Base-by-base conservation (phyloP, 2,113 vertebrate species). In the Zapornia atra region DNA sequence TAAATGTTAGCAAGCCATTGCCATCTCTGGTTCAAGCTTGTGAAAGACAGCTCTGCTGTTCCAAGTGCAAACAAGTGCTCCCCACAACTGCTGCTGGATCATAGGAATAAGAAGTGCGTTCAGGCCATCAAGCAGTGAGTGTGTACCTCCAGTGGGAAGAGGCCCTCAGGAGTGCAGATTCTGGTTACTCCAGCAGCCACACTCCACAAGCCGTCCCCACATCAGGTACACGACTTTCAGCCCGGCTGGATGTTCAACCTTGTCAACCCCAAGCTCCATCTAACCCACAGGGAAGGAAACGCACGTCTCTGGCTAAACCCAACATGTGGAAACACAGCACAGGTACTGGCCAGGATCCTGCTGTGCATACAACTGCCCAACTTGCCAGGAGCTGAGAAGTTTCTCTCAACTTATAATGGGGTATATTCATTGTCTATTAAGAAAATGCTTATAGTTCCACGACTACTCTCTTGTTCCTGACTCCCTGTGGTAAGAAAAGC, bases 101-200 rank as follows among this genome's bases (percentile, higher is more conserved):
- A 0, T 2, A 34, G 26, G 19, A 24, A 0, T 2, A 86, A 92
- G 75, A 11, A 73, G 40, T 2, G 1, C 4, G 1, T 53, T 82
- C 64, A 20, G 31, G 84, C 61, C n/a, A 50, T 53, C 38, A 60
- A 80, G 10, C n/a, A 69, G 22, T 31, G 38, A 59, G 24, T 8
- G 26, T 50, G 81, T 56, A n/a, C n/a, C 54, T 56, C 42, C 77
- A 81, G 25, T 4, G n/a, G 66, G 56, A 40, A 92, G 66, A 63
- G 31, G 71, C 51, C 16, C 12, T 13, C 69, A 82, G 75, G 22
- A 73, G 53, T 3, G 12, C 28, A 76, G 42, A 53, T 40, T 48
- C 40, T 48, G 29, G 73, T 40, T 81, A 22, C 42, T 71, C 48
- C 44, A 60, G 16, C 4, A 15, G 42, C 69, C 79, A 72, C 34